A percentile compares a stretch with the other conserved stretches of the same genome.
These are phyloP conservation scores for Furcifer pardalis DNA, from an alignment of 2,797 vertebrate species.

Conservation along the genomic window DNA sequence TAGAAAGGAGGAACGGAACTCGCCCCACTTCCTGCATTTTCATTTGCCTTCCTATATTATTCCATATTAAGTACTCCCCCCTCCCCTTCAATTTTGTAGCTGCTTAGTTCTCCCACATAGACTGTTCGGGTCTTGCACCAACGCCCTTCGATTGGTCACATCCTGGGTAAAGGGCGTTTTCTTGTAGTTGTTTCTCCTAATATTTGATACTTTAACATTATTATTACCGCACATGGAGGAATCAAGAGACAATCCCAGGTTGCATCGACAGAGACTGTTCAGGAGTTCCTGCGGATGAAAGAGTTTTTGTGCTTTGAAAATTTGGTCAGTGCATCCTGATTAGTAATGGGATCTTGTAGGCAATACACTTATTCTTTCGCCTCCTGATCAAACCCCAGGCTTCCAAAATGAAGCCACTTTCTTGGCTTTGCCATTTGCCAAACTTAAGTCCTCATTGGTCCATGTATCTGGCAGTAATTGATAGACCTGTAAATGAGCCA, in stretches of 20 bases:
- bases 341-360: slow-evolving; percentile 5
- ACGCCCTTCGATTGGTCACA: neutral
- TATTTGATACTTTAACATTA: neutral
- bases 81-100: neutral
- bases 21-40: neutral
- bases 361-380: too few species aligned
- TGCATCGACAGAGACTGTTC: neutral
- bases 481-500: too few species aligned
- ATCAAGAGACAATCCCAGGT: neutral
- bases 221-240: neutral
- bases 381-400: too few species aligned
- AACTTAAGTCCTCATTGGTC: too few species aligned
- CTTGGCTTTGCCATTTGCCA: too few species aligned
- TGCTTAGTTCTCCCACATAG: neutral
- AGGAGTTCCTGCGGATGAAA: neutral
- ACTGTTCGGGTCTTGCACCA: slow-evolving; percentile 28
- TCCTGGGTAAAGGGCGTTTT: slow-evolving; percentile 1
- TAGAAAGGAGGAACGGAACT: too few species aligned
- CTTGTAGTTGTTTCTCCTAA: neutral
- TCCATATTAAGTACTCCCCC: neutral
- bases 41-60: neutral
- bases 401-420: too few species aligned
- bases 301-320: slow-evolving; percentile 20
- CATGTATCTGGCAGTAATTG: too few species aligned
- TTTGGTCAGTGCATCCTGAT: slow-evolving; percentile 13